phyloP scores from a whole-genome alignment of 2,888 invertebrate species.

The Chymomyza amoena region DNA sequence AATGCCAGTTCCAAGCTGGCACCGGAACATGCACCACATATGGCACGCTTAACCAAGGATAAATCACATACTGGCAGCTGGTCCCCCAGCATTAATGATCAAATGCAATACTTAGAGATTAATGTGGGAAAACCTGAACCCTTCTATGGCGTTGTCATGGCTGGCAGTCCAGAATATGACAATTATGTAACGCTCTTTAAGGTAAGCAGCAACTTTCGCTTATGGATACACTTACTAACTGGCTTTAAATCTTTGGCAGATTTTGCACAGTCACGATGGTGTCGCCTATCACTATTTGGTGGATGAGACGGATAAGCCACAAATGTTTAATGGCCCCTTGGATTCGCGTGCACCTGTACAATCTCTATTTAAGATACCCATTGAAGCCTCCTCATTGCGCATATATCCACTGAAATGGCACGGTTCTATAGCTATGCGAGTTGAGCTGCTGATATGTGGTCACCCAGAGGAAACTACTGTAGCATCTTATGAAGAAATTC shows the following conservation, averaged over 20 bases:
- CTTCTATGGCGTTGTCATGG: conserved; percentile 86
- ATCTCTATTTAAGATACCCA: conserved; percentile 85
- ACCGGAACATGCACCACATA: conserved; percentile 80
- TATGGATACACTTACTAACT: not conserved
- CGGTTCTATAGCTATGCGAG: conserved; percentile 83
- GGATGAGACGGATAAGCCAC: conserved; percentile 80
- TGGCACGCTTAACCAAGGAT: conserved; percentile 80
- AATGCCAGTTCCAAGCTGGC: conserved; percentile 81
- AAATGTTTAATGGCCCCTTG: conserved; percentile 86
- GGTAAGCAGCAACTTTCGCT: conserved; percentile 50
- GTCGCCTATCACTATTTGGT: conserved; percentile 82
- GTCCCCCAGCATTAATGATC: conserved; percentile 82
- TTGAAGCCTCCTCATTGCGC: conserved; percentile 87
- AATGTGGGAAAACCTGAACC: conserved; percentile 83
- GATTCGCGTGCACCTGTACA: conserved; percentile 81
- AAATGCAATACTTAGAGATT: conserved; percentile 85
- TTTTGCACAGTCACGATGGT: conserved; percentile 85
- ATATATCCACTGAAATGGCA: conserved; percentile 89
- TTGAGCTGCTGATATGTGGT: conserved; percentile 88
- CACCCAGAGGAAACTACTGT: not conserved
- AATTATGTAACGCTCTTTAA: conserved; percentile 89
- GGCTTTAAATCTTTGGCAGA: conserved; percentile 45
- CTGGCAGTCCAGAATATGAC: conserved; percentile 84
- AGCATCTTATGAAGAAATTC: not conserved
- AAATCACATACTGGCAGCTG: conserved; percentile 81